Conservation (phyloP, 2,888 invertebrate species). For the Myopa tessellatipennis region DNA sequence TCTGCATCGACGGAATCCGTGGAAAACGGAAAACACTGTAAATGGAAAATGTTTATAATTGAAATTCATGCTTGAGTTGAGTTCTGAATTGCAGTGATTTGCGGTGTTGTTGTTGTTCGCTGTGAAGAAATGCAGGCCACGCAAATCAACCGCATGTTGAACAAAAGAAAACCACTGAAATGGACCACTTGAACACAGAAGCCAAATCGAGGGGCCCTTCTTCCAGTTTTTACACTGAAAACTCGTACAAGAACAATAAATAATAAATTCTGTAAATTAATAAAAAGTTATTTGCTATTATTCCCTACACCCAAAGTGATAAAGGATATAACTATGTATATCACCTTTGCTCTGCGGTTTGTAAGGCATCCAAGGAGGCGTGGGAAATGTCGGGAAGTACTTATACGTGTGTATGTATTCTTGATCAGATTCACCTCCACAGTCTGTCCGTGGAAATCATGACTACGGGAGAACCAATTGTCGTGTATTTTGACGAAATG, state of each 20-base stretch:
- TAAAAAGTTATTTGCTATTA: neutral
- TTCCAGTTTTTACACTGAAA: no score
- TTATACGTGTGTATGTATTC: no score
- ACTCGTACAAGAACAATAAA: no score
- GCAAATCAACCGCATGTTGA: slow-evolving; percentile 1
- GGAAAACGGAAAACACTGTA: neutral
- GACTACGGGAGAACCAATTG: no score
- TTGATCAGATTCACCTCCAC: no score
- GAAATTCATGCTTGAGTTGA: slow-evolving; percentile 35
- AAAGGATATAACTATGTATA: no score
- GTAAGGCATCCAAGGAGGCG: neutral
- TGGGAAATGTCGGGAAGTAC: neutral
- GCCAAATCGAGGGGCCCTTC: neutral
- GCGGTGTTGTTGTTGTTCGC: neutral
- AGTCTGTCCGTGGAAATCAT: no score
- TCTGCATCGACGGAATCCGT: neutral
- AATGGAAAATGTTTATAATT: slow-evolving; percentile 18
- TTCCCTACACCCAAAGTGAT: neutral
- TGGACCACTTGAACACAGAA: neutral
- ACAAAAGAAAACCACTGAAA: neutral
- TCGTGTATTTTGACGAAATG: no score
- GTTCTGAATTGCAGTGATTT: slow-evolving; percentile 10
- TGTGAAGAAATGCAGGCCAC: slow-evolving; percentile 23
- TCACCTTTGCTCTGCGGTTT: neutral
- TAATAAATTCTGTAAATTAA: no score